phyloP scores from a whole-genome alignment of 2,113 vertebrate genomes.

The Glareola pratincola region DNA sequence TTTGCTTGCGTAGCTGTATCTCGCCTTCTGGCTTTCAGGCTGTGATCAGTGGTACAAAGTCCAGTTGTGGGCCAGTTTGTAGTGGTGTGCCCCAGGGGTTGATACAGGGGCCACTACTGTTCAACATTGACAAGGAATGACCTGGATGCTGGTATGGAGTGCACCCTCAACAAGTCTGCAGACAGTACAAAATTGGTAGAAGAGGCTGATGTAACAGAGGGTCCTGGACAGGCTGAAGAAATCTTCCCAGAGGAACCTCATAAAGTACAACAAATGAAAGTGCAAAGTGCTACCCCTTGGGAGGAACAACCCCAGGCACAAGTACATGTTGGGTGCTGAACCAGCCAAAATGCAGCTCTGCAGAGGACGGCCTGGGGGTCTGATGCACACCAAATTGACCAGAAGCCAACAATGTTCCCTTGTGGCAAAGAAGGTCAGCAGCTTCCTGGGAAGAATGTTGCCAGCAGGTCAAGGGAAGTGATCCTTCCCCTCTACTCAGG shows the following conservation, averaged over 20 bases:
- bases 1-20: neutral
- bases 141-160: neutral
- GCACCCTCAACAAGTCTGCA: neutral
- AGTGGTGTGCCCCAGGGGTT: neutral
- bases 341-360: neutral
- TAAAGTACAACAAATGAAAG: neutral
- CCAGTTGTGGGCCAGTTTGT: neutral
- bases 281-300: neutral
- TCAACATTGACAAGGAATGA: neutral
- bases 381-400: neutral
- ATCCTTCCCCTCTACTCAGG: neutral
- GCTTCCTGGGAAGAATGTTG: neutral
- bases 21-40: fast-evolving
- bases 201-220: neutral
- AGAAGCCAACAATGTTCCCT: neutral
- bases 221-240: neutral
- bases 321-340: neutral
- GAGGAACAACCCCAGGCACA: neutral
- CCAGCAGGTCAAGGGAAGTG: fast-evolving
- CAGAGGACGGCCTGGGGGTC: neutral
- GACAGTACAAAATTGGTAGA: neutral
- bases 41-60: neutral
- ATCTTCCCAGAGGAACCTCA: neutral
- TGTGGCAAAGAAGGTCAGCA: neutral
- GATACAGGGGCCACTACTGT: neutral